These are phyloP conservation scores for Hippasteria phrygiana DNA, from an alignment of 53 echinoderm and acorn worm genomes.

Conservation along the genomic window DNA sequence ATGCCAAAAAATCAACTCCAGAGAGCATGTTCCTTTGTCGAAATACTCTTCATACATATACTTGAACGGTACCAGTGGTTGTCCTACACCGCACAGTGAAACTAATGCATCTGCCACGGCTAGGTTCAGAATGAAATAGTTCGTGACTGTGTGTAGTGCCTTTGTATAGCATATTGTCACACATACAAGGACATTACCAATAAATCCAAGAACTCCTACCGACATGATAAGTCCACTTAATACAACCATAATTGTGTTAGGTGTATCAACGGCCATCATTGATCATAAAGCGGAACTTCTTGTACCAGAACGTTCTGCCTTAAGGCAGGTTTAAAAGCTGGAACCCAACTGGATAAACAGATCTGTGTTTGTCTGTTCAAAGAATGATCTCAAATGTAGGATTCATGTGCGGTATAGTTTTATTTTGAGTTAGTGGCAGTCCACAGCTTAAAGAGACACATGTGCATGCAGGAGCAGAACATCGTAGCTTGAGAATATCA, in stretches of 20 bases:
- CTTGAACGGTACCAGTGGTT: not conserved
- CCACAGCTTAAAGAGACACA: too few relatives aligned
- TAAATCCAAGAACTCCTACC: conserved; percentile 29
- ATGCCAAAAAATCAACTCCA: not conserved
- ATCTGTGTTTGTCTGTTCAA: too few relatives aligned
- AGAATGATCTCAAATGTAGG: too few relatives aligned
- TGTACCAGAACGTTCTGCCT: too few relatives aligned
- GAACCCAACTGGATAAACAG: too few relatives aligned
- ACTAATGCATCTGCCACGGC: conserved; percentile 51
- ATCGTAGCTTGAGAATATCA: too few relatives aligned
- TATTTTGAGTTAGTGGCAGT: too few relatives aligned
- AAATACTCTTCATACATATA: too few relatives aligned
- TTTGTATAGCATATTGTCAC: conserved; percentile 22
- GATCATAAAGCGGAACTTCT: too few relatives aligned
- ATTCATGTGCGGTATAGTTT: too few relatives aligned
- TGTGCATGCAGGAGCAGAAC: too few relatives aligned
- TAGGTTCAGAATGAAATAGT: conserved; percentile 60
- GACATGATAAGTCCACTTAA: not conserved
- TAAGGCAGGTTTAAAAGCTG: too few relatives aligned
- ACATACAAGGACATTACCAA: conserved; percentile 44
- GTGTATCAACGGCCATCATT: not conserved
- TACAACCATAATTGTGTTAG: not conserved
- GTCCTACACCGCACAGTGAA: not conserved
- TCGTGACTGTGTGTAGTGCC: conserved; percentile 42
- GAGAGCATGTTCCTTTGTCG: not conserved